Conservation (phyloP, 2,888 invertebrate species). For the Parapristionchus giblindavisi region DNA sequence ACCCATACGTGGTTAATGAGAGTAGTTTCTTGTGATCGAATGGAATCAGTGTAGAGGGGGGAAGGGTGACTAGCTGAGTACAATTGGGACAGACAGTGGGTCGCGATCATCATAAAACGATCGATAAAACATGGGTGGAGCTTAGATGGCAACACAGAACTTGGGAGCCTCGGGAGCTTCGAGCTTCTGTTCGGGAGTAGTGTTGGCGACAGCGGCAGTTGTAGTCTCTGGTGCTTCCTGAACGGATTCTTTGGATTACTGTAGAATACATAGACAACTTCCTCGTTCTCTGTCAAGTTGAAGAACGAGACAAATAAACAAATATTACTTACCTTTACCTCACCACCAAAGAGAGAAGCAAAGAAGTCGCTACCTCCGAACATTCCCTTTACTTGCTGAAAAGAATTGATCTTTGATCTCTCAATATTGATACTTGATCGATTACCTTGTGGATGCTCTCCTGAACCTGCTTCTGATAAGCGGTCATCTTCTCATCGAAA, state of each 20-base stretch:
- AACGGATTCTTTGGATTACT: too few species aligned
- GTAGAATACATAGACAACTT: too few species aligned
- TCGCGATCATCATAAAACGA: too few species aligned
- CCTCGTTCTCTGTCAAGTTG: not conserved
- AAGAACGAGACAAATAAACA: not conserved
- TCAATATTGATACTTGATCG: not conserved
- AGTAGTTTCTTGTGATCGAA: too few species aligned
- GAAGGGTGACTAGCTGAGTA: too few species aligned
- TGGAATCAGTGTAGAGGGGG: too few species aligned
- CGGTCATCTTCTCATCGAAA: slow-evolving; percentile 62
- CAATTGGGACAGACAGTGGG: too few species aligned
- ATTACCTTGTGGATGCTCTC: slow-evolving; percentile 50
- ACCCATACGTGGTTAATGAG: too few species aligned
- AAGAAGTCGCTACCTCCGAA: slow-evolving; percentile 61
- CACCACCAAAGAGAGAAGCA: slow-evolving; percentile 52
- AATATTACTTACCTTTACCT: slow-evolving; percentile 23
- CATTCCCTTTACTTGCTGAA: slow-evolving; percentile 62
- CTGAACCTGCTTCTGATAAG: slow-evolving; percentile 58
- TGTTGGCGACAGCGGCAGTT: not conserved
- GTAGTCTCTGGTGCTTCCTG: slow-evolving; percentile 34
- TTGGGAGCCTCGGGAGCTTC: slow-evolving; percentile 65
- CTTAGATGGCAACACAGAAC: slow-evolving; percentile 66
- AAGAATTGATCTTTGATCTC: slow-evolving; percentile 8
- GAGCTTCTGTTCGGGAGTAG: slow-evolving; percentile 37
- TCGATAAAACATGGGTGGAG: too few species aligned